Base-by-base conservation (phyloP, 92 coral and sea anemone genomes). In the Metridium senile region DNA sequence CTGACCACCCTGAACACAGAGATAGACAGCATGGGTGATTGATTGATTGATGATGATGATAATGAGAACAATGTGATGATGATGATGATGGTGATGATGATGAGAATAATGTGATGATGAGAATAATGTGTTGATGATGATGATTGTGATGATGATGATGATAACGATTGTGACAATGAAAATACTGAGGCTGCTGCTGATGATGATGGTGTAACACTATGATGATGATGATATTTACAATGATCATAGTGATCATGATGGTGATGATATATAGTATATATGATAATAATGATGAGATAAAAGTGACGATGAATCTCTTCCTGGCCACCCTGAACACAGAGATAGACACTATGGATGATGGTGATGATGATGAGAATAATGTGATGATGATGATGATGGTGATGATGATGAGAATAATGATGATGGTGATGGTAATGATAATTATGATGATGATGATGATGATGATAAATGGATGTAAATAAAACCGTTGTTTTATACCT, bases 291-390 rank as follows among this genome's bases (percentile, higher is more conserved):
- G 23, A n/a, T 89, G 43, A 95, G 83, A 26, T 69, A 87, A 46
- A 68, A 82, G 27, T 97, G 97, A 7, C 97, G 80, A 6, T 85
- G 93, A 20, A 75, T 26, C 73, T 91, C 97, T 33, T 81, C 93
- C 26, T 89, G 91, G 32, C 82, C 79, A 27, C 87, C 93, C 97
- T 91, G 66, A 26, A 0, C 11, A 73, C 6, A 58, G 10, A 32
- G 46, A 21, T 25, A 3, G 61, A 21, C 25, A 54, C 9, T 54
- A 3, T 3, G 4, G 61, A 21, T 54, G 61, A 21, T 54, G 61
- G 61, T 54, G 61, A 54, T 54, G 61, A 3, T 54, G 61, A 21
- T 54, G 61, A 21, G 2, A 54, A 3, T 54, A 19, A 16, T 16
- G 25, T 54, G 13, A 19, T 10, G 13, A 21, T 54, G 17, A 21